Conservation (phyloP, 2,113 vertebrate genomes). For the Empidonax alnorum region DNA sequence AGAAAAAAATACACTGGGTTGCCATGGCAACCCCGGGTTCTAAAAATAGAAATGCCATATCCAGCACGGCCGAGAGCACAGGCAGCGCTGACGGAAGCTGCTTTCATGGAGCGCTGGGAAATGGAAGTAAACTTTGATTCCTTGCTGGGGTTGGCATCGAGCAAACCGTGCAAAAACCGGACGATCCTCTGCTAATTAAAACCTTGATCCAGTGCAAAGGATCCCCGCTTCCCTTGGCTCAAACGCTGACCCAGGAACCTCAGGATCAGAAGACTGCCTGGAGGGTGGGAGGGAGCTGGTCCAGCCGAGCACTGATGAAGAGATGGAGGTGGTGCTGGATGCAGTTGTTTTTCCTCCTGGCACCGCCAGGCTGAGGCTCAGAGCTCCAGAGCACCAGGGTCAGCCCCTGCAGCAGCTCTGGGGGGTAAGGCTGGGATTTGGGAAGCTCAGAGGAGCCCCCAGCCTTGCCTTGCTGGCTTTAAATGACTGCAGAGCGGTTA, state of each 20-base stretch:
- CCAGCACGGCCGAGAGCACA: neutral
- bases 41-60: slow-evolving; percentile 68
- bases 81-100: neutral
- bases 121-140: slow-evolving; percentile 21
- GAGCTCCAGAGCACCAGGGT: neutral
- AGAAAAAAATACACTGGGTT: slow-evolving; percentile 42
- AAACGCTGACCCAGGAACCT: accelerated
- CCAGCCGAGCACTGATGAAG: accelerated
- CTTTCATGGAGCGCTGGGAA: neutral
- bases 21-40: slow-evolving; percentile 62
- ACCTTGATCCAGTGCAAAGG: neutral
- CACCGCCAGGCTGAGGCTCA: neutral
- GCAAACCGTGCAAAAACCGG: neutral
- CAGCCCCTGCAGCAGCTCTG: neutral
- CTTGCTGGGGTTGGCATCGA: accelerated
- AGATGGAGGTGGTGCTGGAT: neutral
- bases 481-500: neutral
- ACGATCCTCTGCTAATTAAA: neutral
- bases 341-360: neutral
- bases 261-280: neutral
- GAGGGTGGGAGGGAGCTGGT: neutral
- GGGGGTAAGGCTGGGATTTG: neutral
- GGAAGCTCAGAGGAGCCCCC: neutral
- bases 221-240: neutral
- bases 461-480: neutral